Evolutionary conservation across 2,113 vertebrate genomes (phyloP), one percentile per base, ranked within the genome.

Genomic region (Myotis davidii): DNA sequence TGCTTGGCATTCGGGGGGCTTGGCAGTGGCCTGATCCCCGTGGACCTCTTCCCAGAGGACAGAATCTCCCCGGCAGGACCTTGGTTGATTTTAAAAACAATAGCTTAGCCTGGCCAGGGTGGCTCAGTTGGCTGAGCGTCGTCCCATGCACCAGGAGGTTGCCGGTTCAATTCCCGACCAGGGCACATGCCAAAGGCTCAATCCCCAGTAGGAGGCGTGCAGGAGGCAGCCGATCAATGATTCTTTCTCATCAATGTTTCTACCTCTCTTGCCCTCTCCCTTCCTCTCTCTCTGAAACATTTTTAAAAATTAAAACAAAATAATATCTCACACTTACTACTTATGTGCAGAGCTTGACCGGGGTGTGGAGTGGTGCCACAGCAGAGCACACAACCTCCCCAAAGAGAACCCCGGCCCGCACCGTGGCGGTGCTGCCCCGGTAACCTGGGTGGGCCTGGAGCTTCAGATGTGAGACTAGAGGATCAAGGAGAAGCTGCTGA

Each of bases 401-500:
- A 13, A 76, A 76, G 45, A 78, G 70, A 76, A 48, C 65, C 12
- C n/a, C 56, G 2, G 10, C 8, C 17, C 20, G 69, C 67, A 7
- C 23, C 5, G 1, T 23, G 23, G 29, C 7, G 48, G 52, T n/a
- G 54, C 29, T 18, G 29, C 32, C 86, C 79, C 25, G 69, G 88
- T 54, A 29, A 48, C 76, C 5, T 25, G 67, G 88, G 21, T 1
- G 18, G 69, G 56, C 52, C 74, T 45, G 34, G 45, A 59, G 34
- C 56, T 81, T 89, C 69, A 70, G 64, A 64, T 39, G 42, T 73
- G 52, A 88, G 91, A 79, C 48, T 70, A 84, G 78, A 89, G 65
- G 78, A 84, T 87, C 85, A 85, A 72, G 45, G 37, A 21, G 50
- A 77, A 88, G 65, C 52, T 82, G 67, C 5, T 27, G 88, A 92